Conservation (phyloP, 2,797 vertebrate species). For the Mormyrops boulengeri region DNA sequence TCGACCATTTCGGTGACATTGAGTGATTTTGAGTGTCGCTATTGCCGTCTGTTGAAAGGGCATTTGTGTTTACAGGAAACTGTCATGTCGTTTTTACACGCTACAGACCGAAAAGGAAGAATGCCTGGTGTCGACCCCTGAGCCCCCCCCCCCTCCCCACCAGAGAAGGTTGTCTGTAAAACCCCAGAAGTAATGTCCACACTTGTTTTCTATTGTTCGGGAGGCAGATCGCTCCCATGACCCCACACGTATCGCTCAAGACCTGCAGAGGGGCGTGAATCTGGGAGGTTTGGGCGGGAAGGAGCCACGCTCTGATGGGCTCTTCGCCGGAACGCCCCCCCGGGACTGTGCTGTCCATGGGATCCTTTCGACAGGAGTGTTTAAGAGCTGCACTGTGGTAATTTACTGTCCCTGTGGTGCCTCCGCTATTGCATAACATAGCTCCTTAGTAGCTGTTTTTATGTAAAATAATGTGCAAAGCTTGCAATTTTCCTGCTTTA, state of each 20-base stretch:
- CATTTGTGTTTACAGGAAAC: neutral
- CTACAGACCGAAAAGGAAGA: neutral
- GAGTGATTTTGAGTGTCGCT: neutral
- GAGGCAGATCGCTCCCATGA: neutral
- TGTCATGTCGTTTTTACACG: neutral
- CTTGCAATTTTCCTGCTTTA: neutral
- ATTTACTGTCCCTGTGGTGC: neutral
- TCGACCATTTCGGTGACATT: neutral
- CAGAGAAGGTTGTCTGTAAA: neutral
- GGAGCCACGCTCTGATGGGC: neutral
- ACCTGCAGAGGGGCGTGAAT: neutral
- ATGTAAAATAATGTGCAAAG: neutral
- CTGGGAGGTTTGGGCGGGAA: neutral
- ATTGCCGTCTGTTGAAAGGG: neutral
- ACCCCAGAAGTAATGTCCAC: neutral
- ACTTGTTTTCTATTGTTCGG: constrained; percentile 14
- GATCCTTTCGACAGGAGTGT: neutral
- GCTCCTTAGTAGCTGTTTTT: neutral
- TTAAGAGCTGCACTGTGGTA: neutral
- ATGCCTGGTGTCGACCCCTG: neutral
- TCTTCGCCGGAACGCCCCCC: neutral
- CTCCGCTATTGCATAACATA: neutral
- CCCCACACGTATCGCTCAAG: neutral
- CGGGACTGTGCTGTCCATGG: neutral
- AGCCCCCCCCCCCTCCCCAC: neutral